phyloP scores from a whole-genome alignment of 2,113 vertebrate genomes.

The Rhabdornis inornatus region DNA sequence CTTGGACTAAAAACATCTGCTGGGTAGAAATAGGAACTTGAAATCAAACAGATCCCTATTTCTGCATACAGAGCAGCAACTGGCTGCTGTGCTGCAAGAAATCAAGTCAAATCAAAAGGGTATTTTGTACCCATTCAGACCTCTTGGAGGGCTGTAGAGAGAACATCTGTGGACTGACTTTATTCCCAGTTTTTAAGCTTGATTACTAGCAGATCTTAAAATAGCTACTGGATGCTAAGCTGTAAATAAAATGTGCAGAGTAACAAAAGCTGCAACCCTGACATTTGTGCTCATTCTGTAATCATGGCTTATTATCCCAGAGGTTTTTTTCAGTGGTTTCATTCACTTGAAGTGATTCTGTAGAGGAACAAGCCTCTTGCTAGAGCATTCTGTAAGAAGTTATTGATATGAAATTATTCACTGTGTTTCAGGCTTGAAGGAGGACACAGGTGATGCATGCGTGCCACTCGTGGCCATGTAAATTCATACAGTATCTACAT shows the following conservation, averaged over 20 bases:
- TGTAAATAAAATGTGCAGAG: conserved; percentile 25
- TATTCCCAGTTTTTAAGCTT: conserved; percentile 1
- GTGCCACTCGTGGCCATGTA: background rate
- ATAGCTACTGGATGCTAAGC: conserved; percentile 10
- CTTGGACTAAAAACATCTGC: background rate
- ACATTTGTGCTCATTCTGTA: conserved; percentile 12
- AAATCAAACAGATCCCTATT: background rate
- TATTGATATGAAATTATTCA: background rate
- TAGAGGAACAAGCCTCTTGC: background rate
- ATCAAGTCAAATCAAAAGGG: background rate
- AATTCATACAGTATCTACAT: background rate
- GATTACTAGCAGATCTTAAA: conserved; percentile 31
- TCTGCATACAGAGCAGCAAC: background rate
- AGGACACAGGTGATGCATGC: background rate
- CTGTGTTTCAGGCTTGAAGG: background rate
- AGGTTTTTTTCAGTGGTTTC: background rate
- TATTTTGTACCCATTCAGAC: conserved; percentile 30
- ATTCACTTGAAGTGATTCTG: background rate
- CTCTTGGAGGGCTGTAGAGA: background rate
- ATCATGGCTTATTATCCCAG: conserved; percentile 35
- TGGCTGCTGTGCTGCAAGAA: background rate
- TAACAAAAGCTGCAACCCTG: conserved; percentile 25
- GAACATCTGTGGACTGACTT: conserved; percentile 34
- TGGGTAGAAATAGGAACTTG: background rate
- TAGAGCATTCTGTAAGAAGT: background rate